These are phyloP conservation scores for Eilema depressum DNA, from an alignment of 2,888 invertebrate species.

Conservation along the genomic window DNA sequence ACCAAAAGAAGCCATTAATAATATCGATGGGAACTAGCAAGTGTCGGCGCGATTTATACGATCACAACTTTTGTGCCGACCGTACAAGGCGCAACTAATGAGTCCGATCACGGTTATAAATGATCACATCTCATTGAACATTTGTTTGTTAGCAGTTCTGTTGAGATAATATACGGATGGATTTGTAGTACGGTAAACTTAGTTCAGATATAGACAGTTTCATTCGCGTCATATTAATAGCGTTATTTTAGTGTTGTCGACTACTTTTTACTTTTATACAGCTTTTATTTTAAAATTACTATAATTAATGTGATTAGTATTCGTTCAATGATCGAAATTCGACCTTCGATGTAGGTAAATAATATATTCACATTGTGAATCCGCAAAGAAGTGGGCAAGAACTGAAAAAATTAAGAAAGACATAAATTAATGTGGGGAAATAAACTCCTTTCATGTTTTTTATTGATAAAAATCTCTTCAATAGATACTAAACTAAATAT, in stretches of 20 bases:
- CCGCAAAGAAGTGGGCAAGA: no score
- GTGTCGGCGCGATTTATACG: constrained; percentile 76
- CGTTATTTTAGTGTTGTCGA: no score
- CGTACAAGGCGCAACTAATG: constrained; percentile 70
- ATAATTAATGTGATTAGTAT: no score
- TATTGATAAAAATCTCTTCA: no score
- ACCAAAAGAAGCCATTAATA: constrained; percentile 68
- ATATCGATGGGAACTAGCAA: constrained; percentile 75
- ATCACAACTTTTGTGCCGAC: constrained; percentile 72
- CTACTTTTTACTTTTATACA: background rate
- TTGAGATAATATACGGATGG: background rate
- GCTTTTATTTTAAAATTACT: no score
- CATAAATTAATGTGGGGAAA: no score
- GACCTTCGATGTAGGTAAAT: no score
- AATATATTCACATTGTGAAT: no score
- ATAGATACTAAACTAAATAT: no score
- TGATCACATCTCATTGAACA: constrained; percentile 31
- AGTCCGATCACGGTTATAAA: constrained; percentile 69
- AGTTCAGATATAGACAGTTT: background rate
- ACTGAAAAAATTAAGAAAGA: no score
- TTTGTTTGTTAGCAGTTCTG: constrained; percentile 27
- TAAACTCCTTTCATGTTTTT: no score
- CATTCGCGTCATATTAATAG: background rate
- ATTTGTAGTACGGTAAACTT: background rate
- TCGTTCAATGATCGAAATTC: no score